Percentiles rank a stretch among this genome's conserved stretches.
phyloP scores from a whole-genome alignment of 2,797 vertebrate genomes.

The Leuciscus waleckii region DNA sequence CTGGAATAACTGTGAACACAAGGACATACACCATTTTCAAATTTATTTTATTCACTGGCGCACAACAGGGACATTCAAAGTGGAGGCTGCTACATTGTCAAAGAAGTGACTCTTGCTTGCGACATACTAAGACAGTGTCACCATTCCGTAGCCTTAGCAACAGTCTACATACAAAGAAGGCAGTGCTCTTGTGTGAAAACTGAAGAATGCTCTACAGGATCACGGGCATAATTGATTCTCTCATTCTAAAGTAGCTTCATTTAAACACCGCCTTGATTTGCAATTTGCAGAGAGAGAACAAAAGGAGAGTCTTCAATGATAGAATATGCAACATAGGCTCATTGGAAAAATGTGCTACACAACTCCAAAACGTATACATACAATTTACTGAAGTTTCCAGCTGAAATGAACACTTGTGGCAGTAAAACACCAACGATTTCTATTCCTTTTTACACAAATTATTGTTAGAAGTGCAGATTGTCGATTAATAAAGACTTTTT shows the following conservation, averaged over 20 bases:
- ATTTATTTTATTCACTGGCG: neutral
- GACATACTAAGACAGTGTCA: neutral
- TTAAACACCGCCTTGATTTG: slow-evolving; percentile 22
- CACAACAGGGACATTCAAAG: slow-evolving; percentile 7
- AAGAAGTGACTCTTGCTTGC: slow-evolving; percentile 24
- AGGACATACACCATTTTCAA: slow-evolving; percentile 19
- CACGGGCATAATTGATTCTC: neutral
- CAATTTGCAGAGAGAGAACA: slow-evolving; percentile 4
- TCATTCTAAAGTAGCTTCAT: neutral
- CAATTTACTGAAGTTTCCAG: neutral
- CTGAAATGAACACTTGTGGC: neutral
- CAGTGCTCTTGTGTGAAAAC: slow-evolving; percentile 4
- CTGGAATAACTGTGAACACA: slow-evolving; percentile 14
- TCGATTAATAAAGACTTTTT: neutral
- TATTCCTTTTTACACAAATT: neutral
- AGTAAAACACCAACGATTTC: neutral
- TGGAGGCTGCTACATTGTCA: neutral
- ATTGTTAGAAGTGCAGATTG: neutral
- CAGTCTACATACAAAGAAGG: slow-evolving; percentile 22
- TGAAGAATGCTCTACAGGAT: neutral
- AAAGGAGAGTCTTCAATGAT: neutral
- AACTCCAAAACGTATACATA: neutral
- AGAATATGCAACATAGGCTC: neutral
- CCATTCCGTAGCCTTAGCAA: slow-evolving; percentile 37
- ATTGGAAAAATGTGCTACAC: neutral